phyloP scores from a whole-genome alignment of 53 echinoderm and acorn worm genomes.

The Actinopyga echinites region DNA sequence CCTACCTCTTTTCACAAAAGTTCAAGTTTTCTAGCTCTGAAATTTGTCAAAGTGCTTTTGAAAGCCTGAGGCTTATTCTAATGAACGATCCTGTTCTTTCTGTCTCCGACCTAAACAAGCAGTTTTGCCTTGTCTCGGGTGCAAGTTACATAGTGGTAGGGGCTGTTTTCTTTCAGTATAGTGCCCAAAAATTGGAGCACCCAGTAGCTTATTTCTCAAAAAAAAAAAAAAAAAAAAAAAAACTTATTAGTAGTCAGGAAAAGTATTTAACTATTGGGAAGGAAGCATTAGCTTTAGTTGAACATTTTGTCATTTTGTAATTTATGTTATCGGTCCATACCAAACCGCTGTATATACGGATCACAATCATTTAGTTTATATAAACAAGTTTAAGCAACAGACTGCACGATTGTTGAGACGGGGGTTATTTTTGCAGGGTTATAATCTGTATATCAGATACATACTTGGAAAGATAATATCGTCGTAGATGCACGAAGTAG shows the following conservation, averaged over 20 bases:
- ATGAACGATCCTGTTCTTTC: constrained; percentile 49
- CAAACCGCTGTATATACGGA: constrained; percentile 38
- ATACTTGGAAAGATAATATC: constrained; percentile 37
- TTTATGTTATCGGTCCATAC: constrained; percentile 2
- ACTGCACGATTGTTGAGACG: constrained; percentile 49
- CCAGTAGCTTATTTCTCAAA: constrained; percentile 65
- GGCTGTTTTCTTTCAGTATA: constrained; percentile 59
- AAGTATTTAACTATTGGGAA: constrained; percentile 64
- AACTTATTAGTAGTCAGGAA: constrained; percentile 52
- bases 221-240: no score
- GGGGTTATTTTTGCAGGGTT: constrained; percentile 44
- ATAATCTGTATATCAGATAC: constrained; percentile 38
- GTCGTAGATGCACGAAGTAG: no score
- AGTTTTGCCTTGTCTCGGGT: constrained; percentile 51
- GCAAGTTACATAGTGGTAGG: constrained; percentile 54
- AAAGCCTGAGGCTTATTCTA: constrained; percentile 45
- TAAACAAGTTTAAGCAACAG: constrained; percentile 54
- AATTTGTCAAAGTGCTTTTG: constrained; percentile 45
- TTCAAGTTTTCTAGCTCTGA: constrained; percentile 3
- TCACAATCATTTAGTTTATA: constrained; percentile 50
- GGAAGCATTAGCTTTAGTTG: constrained; percentile 48
- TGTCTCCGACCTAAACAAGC: no score
- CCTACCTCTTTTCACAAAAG: background rate
- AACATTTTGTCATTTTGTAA: constrained; percentile 44
- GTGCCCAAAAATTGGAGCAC: constrained; percentile 32